Evolutionary conservation across 2,888 invertebrate species (phyloP).

Genomic region (Azorinus chamasolen): DNA sequence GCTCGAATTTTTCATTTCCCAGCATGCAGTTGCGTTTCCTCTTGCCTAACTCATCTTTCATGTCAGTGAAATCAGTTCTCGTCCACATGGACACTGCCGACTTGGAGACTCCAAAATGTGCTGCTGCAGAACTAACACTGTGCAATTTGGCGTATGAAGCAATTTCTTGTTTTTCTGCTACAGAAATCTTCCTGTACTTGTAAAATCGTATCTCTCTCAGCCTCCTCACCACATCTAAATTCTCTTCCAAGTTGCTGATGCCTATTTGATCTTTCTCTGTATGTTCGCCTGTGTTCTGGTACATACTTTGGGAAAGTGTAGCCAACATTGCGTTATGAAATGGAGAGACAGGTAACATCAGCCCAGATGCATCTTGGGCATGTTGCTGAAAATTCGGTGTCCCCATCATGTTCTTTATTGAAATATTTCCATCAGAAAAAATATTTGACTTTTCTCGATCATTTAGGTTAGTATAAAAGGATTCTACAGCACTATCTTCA

Average conservation of each 20-base stretch:
- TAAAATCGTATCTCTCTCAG: conserved; percentile 52
- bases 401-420: no score
- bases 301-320: background rate
- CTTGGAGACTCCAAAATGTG: conserved; percentile 55
- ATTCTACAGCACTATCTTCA: no score
- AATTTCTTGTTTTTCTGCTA: conserved; percentile 53
- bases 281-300: background rate
- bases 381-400: no score
- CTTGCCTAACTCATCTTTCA: conserved; percentile 30
- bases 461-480: no score
- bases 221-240: conserved; percentile 48
- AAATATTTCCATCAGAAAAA: no score
- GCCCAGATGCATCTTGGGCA: no score
- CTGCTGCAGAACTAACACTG: conserved; percentile 53
- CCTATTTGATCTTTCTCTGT: background rate
- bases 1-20: conserved; percentile 60
- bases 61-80: conserved; percentile 45
- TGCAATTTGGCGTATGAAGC: conserved; percentile 49
- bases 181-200: conserved; percentile 54
- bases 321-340: background rate
- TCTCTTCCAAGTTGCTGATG: conserved; percentile 19
- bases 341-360: no score
- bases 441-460: no score
- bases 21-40: conserved; percentile 54
- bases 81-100: conserved; percentile 65